Base-by-base conservation (phyloP, 2,888 invertebrate species). In the Pardosa pseudoannulata region DNA sequence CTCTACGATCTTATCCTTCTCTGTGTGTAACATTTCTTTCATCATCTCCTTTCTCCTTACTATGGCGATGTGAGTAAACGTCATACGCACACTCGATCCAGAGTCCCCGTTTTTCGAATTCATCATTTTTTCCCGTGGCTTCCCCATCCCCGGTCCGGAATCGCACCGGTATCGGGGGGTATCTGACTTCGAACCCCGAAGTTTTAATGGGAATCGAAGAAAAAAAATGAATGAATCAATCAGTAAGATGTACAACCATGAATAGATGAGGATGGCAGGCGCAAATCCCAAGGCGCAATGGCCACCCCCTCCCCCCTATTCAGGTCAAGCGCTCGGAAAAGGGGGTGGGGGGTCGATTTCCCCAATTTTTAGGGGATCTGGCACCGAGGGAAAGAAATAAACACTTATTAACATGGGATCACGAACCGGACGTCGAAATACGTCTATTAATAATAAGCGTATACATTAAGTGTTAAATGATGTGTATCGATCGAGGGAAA, bases 311-410 rank as follows among this genome's bases (percentile, higher is more conserved):
- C 75, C 75, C 70, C 46, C 72, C 78, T 73, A 83, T 73, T 78
- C 73, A 75, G 81, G 81, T 81, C 81, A 81, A 74, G 81, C 68
- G 32, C 81, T 72, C 31, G 29, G 74, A n/a, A n/a, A n/a, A n/a
- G n/a, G n/a, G n/a, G 50, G 29, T 31, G 29, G 11, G 16, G 16
- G 7, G 16, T 16, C 46, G 9, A 11, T 46, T 16, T 16, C 2
- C 2, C 5, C 7, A 46, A 46, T 46, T 13, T 46, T 46, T 16
- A 16, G 9, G 16, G 5, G 9, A 7, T 11, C 36, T 7, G 5
- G 5, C 5, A 5, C 6, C 11, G 5, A 2, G 29, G 19, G 16
- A 46, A 46, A 36, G 36, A 9, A 6, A 36, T n/a, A 36, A 36
- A 36, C 36, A 6, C 9, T 46, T 11, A 46, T 46, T 11, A 16